Conservation (phyloP, 2,113 vertebrate species). For the Vidua chalybeata region DNA sequence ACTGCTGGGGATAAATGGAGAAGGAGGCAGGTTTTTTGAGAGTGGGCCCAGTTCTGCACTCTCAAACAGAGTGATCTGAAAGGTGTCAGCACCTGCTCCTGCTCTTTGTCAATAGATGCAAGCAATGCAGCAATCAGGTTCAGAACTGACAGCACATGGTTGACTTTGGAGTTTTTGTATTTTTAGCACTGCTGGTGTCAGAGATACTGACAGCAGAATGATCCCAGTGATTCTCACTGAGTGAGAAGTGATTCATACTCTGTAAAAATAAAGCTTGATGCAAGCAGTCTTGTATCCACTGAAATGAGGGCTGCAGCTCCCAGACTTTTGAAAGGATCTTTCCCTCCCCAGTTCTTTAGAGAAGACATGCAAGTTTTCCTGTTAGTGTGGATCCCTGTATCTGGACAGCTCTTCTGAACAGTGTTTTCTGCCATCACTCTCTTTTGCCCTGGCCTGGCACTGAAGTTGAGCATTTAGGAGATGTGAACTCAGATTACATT, state of each 20-base stretch:
- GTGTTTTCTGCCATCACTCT: accelerated
- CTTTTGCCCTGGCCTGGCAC: not conserved
- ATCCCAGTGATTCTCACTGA: not conserved
- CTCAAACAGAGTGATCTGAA: not conserved
- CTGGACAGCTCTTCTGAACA: not conserved
- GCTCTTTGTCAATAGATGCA: not conserved
- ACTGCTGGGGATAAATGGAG: not conserved
- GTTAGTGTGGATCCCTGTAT: not conserved
- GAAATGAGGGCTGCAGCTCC: not conserved
- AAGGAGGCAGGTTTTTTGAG: not conserved
- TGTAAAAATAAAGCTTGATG: conserved; percentile 46
- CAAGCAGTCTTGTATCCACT: not conserved
- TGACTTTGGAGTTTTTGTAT: conserved; percentile 12
- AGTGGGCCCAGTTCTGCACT: not conserved
- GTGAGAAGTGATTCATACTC: conserved; percentile 19
- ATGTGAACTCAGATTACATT: not conserved
- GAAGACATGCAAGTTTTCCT: not conserved
- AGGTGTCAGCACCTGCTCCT: not conserved
- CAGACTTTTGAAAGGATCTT: not conserved
- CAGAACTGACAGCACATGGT: not conserved
- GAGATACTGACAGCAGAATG: not conserved
- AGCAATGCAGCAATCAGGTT: not conserved
- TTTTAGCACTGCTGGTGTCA: conserved; percentile 44
- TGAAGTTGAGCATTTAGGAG: not conserved
- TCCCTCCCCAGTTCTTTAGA: not conserved